Conservation (phyloP, 2,888 invertebrate genomes). For the Agrotis exclamationis region DNA sequence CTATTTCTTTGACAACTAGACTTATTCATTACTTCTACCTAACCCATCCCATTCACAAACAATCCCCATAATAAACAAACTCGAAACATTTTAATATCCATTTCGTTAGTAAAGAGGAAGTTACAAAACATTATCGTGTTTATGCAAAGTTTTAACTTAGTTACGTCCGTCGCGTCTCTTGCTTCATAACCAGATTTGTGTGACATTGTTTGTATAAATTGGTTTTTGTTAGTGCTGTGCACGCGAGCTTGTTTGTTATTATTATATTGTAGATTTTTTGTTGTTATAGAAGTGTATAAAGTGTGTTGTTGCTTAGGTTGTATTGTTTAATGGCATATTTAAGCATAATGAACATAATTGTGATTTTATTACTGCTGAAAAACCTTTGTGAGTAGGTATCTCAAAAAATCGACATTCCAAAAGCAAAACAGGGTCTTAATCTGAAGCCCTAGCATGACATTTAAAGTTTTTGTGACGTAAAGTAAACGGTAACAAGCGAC, state of each 20-base stretch:
- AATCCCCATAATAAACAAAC: constrained; percentile 34
- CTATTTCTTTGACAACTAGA: background rate
- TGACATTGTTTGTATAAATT: constrained; percentile 64
- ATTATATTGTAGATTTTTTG: constrained; percentile 15
- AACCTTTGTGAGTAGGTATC: too few relatives aligned
- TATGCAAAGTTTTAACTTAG: constrained; percentile 61
- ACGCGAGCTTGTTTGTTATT: constrained; percentile 36
- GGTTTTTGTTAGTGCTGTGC: constrained; percentile 54
- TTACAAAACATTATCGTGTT: constrained; percentile 60
- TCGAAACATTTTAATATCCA: constrained; percentile 57
- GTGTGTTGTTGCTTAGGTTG: background rate
- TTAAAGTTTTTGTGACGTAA: too few relatives aligned
- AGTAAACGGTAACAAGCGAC: too few relatives aligned
- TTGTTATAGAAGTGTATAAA: background rate
- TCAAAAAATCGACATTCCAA: too few relatives aligned
- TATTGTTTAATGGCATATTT: background rate
- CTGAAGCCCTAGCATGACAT: too few relatives aligned
- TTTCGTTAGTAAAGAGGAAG: constrained; percentile 56
- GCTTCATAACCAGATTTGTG: constrained; percentile 58
- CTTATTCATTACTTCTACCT: background rate
- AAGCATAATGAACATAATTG: too few relatives aligned
- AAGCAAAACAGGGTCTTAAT: too few relatives aligned
- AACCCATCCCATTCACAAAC: background rate
- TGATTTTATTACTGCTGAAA: too few relatives aligned
- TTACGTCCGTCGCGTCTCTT: constrained; percentile 53